Base-by-base conservation (phyloP, 2,888 invertebrate species). In the Hyposoter dolosus region DNA sequence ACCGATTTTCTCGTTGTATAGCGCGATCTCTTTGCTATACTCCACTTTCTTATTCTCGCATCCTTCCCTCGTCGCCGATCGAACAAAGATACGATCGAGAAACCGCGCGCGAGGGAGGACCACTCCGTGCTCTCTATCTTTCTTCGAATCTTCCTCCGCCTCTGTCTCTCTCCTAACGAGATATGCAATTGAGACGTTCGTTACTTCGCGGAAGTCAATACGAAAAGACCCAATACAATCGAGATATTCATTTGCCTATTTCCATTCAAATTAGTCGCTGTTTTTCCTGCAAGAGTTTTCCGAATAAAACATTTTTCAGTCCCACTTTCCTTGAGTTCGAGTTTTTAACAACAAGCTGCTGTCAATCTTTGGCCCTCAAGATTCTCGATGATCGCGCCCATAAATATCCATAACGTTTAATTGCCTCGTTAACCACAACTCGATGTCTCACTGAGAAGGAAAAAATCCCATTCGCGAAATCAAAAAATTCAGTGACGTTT, bases 111-210 rank as follows among this genome's bases (percentile, higher is more conserved):
- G 53, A 68, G 75, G 68, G 84, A 82, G 66, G 87, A 79, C 80
- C 81, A 77, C 81, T 81, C 72, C 66, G 76, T 65, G 47, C 68
- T 32, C 60, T 71, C 74, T 69, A 50, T 82, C 75, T 68, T 72
- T 45, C 79, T 56, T 50, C 40, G 12, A 23, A 23, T 69, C 17
- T 60, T 63, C 35, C 75, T 43, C 66, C 66, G 66, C 35, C 76
- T 53, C 56, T 56, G 28, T 50, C 74, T 75, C 63, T 63, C 69
- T 63, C 43, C 80, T 85, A 87, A 82, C 85, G 83, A 80, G 81
- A 82, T 47, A 84, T 40, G 40, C 79, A 84, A 88, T 88, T 88
- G 88, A 88, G 88, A 87, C 88, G 88, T 88, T 71, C 68, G 63
- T 76, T 74, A 40, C 60, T 71, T 75, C 72, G 60, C 28, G 15